Base-by-base conservation (phyloP, 2,113 vertebrate genomes). In the Egretta garzetta region DNA sequence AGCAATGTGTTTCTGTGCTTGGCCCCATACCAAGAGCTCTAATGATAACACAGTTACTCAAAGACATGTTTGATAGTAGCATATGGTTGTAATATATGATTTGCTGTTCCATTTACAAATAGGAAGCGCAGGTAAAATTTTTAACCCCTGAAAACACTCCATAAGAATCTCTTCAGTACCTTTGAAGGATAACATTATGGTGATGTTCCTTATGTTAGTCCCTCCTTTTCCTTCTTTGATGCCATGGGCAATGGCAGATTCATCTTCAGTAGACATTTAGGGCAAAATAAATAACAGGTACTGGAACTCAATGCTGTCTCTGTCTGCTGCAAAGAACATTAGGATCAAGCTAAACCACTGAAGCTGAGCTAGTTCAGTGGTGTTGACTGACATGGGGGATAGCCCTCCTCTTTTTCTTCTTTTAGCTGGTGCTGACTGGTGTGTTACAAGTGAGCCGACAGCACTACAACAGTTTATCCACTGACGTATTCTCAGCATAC, bases 381-480 rank as follows among this genome's bases (percentile, higher is more conserved):
- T 45, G 28, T 55, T 87, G 41, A 14, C 16, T 77, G 45, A 14
- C 12, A 23, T 0, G 0, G 30, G 26, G n/a, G 2, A 27, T 28
- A 77, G 41, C 45, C n/a, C 11, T 32, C 32, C 41, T 74, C 15
- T 35, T 62, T 28, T 55, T 35, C 14, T 63, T 47, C 67, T 71
- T 67, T 37, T 30, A 47, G 30, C 33, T 41, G 8, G 2, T 28
- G 47, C 50, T 68, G 37, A 9, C 27, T 56, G 26, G 19, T 7
- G 1, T 50, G 35, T 76, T 47, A 49, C 21, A 52, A 24, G 18
- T 24, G 32, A 79, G 37, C 86, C 18, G 5, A 5, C 13, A 76
- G 53, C 6, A 1, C 80, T 80, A 6, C 41, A 43, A 37, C 10
- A 19, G 35, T 43, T 83, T 32, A 24, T 35, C n/a, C 33, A 13